A percentile compares a stretch with the other conserved stretches of the same genome.
These are phyloP conservation scores for Perizoma affinitatum DNA, from an alignment of 2,888 invertebrate genomes.

Conservation along the genomic window DNA sequence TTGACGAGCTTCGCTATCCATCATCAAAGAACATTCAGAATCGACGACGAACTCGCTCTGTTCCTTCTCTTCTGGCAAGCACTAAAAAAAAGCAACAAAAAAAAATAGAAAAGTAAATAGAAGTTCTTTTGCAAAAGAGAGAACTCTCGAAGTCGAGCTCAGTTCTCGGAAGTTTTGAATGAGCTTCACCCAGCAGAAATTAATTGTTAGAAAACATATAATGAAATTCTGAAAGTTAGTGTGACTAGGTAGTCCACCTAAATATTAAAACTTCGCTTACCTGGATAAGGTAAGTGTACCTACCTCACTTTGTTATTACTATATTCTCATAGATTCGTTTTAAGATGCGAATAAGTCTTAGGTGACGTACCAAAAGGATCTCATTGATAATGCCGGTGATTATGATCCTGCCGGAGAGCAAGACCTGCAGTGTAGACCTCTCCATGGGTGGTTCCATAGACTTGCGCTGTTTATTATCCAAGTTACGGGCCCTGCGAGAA, in stretches of 20 bases:
- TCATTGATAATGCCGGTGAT: conserved; percentile 75
- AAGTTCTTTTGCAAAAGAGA: neutral
- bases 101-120: conserved; percentile 3
- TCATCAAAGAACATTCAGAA: conserved; percentile 70
- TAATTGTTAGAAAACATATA: neutral
- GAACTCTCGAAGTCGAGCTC: neutral
- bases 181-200: too few species aligned
- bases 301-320: too few species aligned
- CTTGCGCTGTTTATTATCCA: conserved; percentile 41
- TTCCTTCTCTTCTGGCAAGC: conserved; percentile 58
- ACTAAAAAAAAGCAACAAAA: conserved; percentile 38
- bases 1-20: conserved; percentile 61
- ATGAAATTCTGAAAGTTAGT: conserved; percentile 1
- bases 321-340: neutral
- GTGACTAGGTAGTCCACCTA: neutral
- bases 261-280: too few species aligned
- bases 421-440: conserved; percentile 65
- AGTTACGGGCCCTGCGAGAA: conserved; percentile 49
- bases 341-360: neutral
- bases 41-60: conserved; percentile 62
- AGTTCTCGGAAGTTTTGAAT: neutral
- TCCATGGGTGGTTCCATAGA: conserved; percentile 50
- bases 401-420: conserved; percentile 72
- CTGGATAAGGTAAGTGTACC: too few species aligned
- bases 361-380: conserved; percentile 55